Evolutionary conservation across 2,888 invertebrate genomes (phyloP), one percentile per base, ranked within the genome.

Genomic region (Malthinus seriepunctatus): DNA sequence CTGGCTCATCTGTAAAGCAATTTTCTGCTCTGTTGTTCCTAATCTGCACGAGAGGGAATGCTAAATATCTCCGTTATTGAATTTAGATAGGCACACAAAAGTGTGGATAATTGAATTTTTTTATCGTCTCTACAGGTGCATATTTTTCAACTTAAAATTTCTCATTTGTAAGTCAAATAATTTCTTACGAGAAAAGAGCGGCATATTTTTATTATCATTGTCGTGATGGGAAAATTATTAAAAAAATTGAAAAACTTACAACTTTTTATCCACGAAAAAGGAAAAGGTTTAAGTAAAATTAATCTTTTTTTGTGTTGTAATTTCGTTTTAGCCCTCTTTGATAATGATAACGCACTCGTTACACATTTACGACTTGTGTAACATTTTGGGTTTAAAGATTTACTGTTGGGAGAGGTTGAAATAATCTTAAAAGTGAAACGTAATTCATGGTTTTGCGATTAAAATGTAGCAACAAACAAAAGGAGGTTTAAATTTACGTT

Each of bases 1-100:
- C 59, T 49, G 56, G 33, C 52, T 51, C 63, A 60, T 63, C 60
- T 60, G 60, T 56, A 51, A 60, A 60, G 63, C 57, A 57, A 63
- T 63, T 63, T 63, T 60, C 56, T 60, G 54, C 63, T 53, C 62
- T 49, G 52, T 56, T 60, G 48, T 62, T 39, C 44, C 47, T 52
- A 15, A 46, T 11, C 54, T 32, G 39, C 33, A 23, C 46, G 38
- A 46, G 34, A 11, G 34, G 44, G 32, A 39, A 53, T 48, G 49
- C 44, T 54, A 50, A 52, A 57, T 54, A 50, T 44, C 34, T 44
- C 44, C 58, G 12, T 49, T 38, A 50, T 59, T 59, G 39, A 53
- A 53, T 58, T 58, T 23, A 47, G 44, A 33, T 32, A 9, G 34
- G 49, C 53, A 10, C 35, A 31, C 54, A 37, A 59, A 55, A 49